Evolutionary conservation across 2,113 vertebrate genomes (phyloP), one percentile per base, ranked within the genome.

Genomic region (Plestiodon gilberti): DNA sequence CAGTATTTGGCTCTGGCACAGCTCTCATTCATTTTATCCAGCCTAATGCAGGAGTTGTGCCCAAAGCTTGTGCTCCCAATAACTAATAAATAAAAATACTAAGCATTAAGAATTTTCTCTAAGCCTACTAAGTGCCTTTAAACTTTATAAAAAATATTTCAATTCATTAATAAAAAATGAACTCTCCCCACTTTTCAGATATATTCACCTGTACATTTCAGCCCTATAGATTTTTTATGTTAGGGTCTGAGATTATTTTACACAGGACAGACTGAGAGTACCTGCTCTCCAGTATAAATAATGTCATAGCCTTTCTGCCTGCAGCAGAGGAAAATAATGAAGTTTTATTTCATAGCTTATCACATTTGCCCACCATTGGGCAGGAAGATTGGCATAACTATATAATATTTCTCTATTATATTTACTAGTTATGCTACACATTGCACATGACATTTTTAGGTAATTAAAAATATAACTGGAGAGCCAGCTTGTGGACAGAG

Each of bases 121-220:
- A 40, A 65, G 65, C 78, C 35, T 35, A 23, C 11, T 22, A n/a
- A 10, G 28, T 30, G 43, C 43, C 43, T 80, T 87, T 38, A 62
- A 62, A 25, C 17, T 57, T n/a, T n/a, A n/a, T n/a, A n/a, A 88
- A 89, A 92, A 90, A 85, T 33, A 85, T 22, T n/a, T 35, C 0
- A 4, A 76, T 88, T 90, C 82, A 79, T 89, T 84, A n/a, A 62
- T 89, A 11, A 82, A 71, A 93, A 89, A 40, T 40, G 86, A 5
- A 82, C 1, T 70, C 80, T n/a, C n/a, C n/a, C 80, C 13, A 83
- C 87, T 85, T 81, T 38, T 88, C 0, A 85, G 85, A 81, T 88
- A 75, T 48, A 70, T 6, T 65, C 61, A 62, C 25, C 57, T 85
- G 61, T 18, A 28, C 71, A 74, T 80, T 2, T 78, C n/a, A 78